A percentile compares a stretch with the other conserved stretches of the same genome.
Conservation (phyloP, 64 coral and sea anemone species). For the Stichodactyla helianthus region DNA sequence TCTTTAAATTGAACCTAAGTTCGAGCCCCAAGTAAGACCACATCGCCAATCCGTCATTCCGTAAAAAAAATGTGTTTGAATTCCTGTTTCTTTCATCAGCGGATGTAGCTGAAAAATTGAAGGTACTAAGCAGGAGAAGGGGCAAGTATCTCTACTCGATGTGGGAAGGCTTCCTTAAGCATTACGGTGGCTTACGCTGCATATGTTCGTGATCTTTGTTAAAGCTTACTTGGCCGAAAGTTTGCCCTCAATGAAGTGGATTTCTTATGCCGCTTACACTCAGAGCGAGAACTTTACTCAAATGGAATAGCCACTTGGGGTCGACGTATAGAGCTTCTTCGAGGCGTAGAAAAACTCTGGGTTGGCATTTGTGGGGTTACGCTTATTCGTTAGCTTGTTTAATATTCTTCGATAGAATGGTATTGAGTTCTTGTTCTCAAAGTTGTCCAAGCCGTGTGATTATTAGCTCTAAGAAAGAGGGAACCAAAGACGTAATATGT, state of each 20-base stretch:
- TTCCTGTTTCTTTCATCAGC: slow-evolving; percentile 22
- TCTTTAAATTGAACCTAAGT: background rate
- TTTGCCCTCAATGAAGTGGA: slow-evolving; percentile 30
- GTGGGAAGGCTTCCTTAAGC: slow-evolving; percentile 14
- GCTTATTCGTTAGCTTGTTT: slow-evolving; percentile 15
- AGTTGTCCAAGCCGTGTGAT: background rate
- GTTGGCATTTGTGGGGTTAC: slow-evolving; percentile 25
- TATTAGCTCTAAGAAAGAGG: background rate
- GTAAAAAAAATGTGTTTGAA: background rate
- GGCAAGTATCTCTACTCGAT: background rate
- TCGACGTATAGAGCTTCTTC: slow-evolving; percentile 19
- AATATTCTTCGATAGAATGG: slow-evolving; percentile 22
- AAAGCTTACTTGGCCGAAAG: slow-evolving; percentile 26
- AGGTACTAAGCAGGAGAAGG: background rate
- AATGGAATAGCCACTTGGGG: slow-evolving; percentile 27
- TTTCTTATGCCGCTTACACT: slow-evolving; percentile 32
- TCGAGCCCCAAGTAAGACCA: background rate
- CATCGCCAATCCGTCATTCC: background rate
- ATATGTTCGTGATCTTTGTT: slow-evolving; percentile 26
- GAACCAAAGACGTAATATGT: background rate
- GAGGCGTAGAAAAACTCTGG: slow-evolving; percentile 7
- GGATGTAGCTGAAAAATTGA: slow-evolving; percentile 5
- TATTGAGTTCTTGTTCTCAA: slow-evolving; percentile 5
- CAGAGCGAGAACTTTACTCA: slow-evolving; percentile 28
- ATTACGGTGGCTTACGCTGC: slow-evolving; percentile 15